Evolutionary conservation across 2,888 invertebrate genomes (phyloP), one percentile per base, ranked within the genome.

Genomic region (Microctonus hyperodae): DNA sequence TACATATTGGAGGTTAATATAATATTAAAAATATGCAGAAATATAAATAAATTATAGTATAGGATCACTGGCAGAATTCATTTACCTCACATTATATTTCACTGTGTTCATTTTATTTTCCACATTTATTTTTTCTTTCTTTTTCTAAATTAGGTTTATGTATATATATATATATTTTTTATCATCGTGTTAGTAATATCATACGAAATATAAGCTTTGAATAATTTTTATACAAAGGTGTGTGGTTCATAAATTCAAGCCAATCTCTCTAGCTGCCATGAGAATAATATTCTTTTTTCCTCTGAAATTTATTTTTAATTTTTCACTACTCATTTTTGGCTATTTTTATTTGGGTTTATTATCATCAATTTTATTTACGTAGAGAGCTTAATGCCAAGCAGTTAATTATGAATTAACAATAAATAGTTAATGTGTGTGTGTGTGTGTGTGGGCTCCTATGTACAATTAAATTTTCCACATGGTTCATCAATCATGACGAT

Each of bases 391-490:
- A 44, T 44, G 44, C 6, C 7, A 3, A 44, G 6, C 16, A 20
- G 44, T 44, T 16, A 16, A 44, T 20, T n/a, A n/a, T n/a, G n/a
- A n/a, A 44, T 44, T 20, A 44, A 44, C 44, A 44, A 16, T 1
- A 3, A 44, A 16, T 7, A 20, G 44, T 44, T 16, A 16, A 44
- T 20, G n/a, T 37, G n/a, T 13, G 9, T 37, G 35, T n/a, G 33
- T 51, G 23, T 5, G 28, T 28, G 7, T 28, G n/a, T 13, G 61
- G 2, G 13, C 51, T 37, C 53, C 11, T 25, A 23, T 53, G 35
- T 37, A 20, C 51, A 53, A 51, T 64, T 64, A 57, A 48, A 31
- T 64, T 56, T 64, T 33, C 48, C 28, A 57, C 55, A 31, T 28
- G n/a, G 31, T 55, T 5, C 33, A 55, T 28, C 55, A 28, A 55